Conservation (phyloP, 2,113 vertebrate species). For the Ellobius talpinus region DNA sequence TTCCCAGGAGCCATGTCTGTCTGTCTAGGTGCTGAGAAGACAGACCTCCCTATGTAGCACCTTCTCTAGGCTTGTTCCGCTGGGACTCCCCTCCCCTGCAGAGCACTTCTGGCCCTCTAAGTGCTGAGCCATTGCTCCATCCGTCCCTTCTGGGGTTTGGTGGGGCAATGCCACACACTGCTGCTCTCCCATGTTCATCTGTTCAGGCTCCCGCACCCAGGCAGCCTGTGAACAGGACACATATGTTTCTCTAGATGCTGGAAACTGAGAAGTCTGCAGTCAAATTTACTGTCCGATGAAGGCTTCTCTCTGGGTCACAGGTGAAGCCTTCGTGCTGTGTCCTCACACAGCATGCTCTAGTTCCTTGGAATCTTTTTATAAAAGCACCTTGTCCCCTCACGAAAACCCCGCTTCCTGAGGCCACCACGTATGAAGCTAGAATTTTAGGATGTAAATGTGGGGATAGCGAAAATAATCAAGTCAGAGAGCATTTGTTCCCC, state of each 20-base stretch:
- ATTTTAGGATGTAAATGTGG: not conserved
- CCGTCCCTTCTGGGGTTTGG: not conserved
- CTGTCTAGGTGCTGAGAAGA: not conserved
- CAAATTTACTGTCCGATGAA: not conserved
- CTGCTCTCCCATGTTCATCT: not conserved
- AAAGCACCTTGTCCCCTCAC: not conserved
- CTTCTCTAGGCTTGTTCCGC: not conserved
- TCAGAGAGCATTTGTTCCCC: not conserved
- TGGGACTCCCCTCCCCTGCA: accelerated
- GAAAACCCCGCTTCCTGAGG: not conserved
- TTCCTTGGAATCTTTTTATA: not conserved
- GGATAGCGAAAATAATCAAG: not conserved
- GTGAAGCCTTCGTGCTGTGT: not conserved
- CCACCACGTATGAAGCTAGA: not conserved
- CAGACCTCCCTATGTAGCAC: not conserved
- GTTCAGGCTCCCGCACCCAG: not conserved
- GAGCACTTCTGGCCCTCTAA: not conserved
- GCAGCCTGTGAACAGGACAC: not conserved
- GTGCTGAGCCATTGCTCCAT: no score
- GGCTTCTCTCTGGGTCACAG: not conserved
- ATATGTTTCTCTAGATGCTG: not conserved
- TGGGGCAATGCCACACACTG: no score
- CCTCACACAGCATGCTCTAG: no score
- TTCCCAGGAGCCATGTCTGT: not conserved
- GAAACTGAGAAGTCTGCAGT: not conserved